phyloP scores from a whole-genome alignment of 2,888 invertebrate genomes.

The Syrphus vitripennis region DNA sequence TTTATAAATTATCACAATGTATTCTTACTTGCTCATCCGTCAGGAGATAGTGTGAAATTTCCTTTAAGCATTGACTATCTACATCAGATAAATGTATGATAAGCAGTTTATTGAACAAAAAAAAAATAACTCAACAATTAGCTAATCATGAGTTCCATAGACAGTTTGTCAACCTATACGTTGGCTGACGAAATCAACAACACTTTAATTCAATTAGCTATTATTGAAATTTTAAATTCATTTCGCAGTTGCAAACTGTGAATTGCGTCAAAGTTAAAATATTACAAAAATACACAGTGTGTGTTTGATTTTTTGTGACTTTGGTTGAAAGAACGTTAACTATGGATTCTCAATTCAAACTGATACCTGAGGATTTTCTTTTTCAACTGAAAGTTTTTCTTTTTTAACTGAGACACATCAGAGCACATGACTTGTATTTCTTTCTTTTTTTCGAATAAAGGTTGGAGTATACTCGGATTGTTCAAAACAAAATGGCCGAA shows the following conservation, averaged over 20 bases:
- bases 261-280: not conserved
- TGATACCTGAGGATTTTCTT: no score
- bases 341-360: no score
- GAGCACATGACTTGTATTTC: no score
- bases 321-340: no score
- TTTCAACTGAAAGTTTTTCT: no score
- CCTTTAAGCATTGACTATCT: not conserved
- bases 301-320: no score
- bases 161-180: not conserved
- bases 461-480: no score
- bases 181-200: not conserved
- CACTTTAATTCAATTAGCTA: not conserved
- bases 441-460: no score
- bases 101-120: not conserved
- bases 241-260: not conserved
- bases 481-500: no score
- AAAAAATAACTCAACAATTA: not conserved
- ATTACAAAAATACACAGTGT: no score
- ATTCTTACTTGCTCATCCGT: not conserved
- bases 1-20: constrained; percentile 12
- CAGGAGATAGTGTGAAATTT: constrained; percentile 13
- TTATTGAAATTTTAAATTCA: not conserved
- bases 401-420: no score
- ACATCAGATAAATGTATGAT: constrained; percentile 1
- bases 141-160: constrained; percentile 10